phyloP scores from a whole-genome alignment of 2,113 vertebrate species.

The Peromyscus maniculatus region DNA sequence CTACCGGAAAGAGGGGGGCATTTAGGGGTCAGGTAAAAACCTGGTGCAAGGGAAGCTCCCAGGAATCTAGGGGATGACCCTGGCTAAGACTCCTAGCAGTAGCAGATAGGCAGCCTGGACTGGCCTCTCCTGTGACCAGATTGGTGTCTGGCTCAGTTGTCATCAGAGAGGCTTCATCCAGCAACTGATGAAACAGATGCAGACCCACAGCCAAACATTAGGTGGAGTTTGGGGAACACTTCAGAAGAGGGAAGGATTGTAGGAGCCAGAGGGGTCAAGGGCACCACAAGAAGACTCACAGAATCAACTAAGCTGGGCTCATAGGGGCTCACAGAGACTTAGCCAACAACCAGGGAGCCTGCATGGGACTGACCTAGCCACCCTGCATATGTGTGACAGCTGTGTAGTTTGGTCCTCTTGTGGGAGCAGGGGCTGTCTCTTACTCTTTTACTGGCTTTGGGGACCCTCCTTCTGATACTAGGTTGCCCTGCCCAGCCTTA shows the following conservation, averaged over 20 bases:
- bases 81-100: not conserved
- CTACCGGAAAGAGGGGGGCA: not conserved
- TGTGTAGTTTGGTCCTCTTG: not conserved
- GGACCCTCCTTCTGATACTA: not conserved
- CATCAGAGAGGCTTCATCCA: not conserved
- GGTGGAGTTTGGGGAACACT: not conserved
- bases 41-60: not conserved
- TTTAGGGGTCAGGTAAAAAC: not conserved
- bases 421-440: not conserved
- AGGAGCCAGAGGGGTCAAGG: not conserved
- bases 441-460: not conserved
- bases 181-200: not conserved
- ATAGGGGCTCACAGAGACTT: not conserved
- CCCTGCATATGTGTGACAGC: not conserved
- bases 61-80: not conserved
- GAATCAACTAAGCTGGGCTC: not conserved
- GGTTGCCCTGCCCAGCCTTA: not conserved
- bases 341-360: not conserved
- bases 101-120: not conserved
- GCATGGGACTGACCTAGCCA: not conserved
- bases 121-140: not conserved
- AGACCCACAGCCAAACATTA: not conserved
- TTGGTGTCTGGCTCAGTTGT: not conserved
- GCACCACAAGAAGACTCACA: not conserved
- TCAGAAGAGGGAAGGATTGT: not conserved